Evolutionary conservation across 2,888 invertebrate genomes (phyloP).

Genomic region (Gymnocheta viridis): DNA sequence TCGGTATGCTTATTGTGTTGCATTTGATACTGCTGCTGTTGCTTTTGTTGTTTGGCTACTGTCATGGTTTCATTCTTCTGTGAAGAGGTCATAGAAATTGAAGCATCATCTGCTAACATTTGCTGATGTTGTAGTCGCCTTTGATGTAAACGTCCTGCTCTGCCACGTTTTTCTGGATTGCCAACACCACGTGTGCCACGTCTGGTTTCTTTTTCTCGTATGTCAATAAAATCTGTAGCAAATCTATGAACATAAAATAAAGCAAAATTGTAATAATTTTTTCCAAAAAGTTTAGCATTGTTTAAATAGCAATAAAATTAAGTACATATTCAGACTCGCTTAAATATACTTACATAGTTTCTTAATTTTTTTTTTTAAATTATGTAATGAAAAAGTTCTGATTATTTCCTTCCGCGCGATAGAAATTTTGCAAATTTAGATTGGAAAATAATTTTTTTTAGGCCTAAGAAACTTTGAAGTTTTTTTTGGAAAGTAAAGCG

Average conservation of each 20-base stretch:
- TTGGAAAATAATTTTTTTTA: too few relatives aligned
- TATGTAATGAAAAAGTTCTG: too few relatives aligned
- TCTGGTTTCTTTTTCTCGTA: constrained; percentile 94
- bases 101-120: constrained; percentile 74
- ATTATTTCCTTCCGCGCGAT: too few relatives aligned
- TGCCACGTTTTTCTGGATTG: constrained; percentile 75
- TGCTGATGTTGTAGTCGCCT: constrained; percentile 69
- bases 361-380: too few relatives aligned
- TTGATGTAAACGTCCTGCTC: constrained; percentile 73
- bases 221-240: constrained; percentile 96
- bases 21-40: constrained; percentile 43
- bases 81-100: constrained; percentile 69
- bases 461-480: too few relatives aligned
- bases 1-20: constrained; percentile 34
- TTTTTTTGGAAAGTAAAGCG: too few relatives aligned
- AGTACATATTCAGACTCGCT: too few relatives aligned
- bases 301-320: too few relatives aligned
- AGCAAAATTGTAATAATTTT: not conserved
- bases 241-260: constrained; percentile 85
- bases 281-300: too few relatives aligned
- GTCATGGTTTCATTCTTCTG: constrained; percentile 64
- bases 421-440: too few relatives aligned
- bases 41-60: constrained; percentile 56
- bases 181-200: constrained; percentile 88
- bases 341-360: too few relatives aligned